Percentiles rank a stretch among this genome's conserved stretches.
phyloP scores from a whole-genome alignment of 1,140 invertebrate genomes.

The Andricus grossulariae region DNA sequence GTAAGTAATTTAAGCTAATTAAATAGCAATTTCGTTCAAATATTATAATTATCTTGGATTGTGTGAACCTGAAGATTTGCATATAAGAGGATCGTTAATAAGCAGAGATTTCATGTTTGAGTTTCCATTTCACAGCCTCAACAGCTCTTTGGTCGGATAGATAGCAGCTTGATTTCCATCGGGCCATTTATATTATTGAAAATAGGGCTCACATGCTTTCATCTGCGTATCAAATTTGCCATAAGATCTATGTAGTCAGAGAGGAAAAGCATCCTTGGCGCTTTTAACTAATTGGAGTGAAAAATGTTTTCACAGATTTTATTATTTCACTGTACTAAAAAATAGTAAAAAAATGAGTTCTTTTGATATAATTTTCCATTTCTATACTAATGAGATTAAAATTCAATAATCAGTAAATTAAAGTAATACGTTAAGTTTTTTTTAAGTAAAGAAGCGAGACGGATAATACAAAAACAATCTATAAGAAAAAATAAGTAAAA shows the following conservation, averaged over 20 bases:
- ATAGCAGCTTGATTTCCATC: slow-evolving; percentile 47
- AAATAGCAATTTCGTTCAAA: too few relatives aligned
- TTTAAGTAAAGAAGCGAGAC: too few relatives aligned
- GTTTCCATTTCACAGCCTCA: slow-evolving; percentile 51
- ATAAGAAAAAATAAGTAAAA: too few relatives aligned
- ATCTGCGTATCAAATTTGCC: neutral
- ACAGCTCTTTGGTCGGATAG: slow-evolving; percentile 38
- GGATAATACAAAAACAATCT: too few relatives aligned
- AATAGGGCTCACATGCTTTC: neutral
- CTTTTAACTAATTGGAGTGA: slow-evolving; percentile 10
- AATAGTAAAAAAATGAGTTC: neutral
- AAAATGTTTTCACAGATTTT: neutral
- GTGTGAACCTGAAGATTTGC: slow-evolving; percentile 31
- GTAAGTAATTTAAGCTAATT: neutral
- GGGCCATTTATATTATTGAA: slow-evolving; percentile 57
- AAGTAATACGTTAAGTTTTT: too few relatives aligned
- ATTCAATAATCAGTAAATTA: too few relatives aligned
- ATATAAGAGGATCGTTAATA: slow-evolving; percentile 38
- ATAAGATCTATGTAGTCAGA: neutral
- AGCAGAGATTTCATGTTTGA: slow-evolving; percentile 23
- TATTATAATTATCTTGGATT: neutral
- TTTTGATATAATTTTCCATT: too few relatives aligned
- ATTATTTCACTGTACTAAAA: neutral
- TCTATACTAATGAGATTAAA: too few relatives aligned
- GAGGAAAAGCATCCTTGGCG: neutral